Evolutionary conservation across 2,797 vertebrate species (phyloP).

Genomic region (Parambassis ranga): DNA sequence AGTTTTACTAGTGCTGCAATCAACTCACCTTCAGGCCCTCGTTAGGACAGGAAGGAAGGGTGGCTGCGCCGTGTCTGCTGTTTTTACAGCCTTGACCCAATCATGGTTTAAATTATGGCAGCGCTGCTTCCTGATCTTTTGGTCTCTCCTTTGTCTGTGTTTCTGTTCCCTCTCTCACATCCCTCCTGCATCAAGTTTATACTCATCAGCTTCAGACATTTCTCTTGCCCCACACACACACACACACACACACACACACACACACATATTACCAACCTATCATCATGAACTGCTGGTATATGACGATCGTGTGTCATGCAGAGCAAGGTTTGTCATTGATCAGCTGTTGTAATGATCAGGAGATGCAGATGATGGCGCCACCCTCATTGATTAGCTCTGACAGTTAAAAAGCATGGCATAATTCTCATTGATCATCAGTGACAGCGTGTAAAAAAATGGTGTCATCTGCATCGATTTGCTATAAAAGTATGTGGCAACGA

Average conservation of each 20-base stretch:
- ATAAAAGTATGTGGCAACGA: slow-evolving; percentile 43
- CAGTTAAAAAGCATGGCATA: slow-evolving; percentile 67
- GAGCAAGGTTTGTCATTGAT: slow-evolving; percentile 40
- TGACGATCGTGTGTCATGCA: slow-evolving; percentile 29
- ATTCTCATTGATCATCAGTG: slow-evolving; percentile 61
- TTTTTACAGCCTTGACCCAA: slow-evolving; percentile 14
- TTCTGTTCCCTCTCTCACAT: background rate
- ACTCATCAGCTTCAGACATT: background rate
- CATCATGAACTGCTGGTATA: background rate
- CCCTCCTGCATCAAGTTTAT: background rate
- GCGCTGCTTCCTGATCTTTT: slow-evolving; percentile 20
- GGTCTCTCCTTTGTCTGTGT: slow-evolving; percentile 9
- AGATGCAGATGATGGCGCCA: slow-evolving; percentile 59
- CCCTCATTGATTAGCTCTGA: slow-evolving; percentile 66
- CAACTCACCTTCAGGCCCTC: background rate
- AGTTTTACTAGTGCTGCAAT: too few relatives aligned
- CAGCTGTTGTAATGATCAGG: slow-evolving; percentile 49
- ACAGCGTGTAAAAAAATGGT: slow-evolving; percentile 52
- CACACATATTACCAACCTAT: slow-evolving; percentile 2
- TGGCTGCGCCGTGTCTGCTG: slow-evolving; percentile 23
- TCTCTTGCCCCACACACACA: too few relatives aligned
- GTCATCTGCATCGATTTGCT: slow-evolving; percentile 67
- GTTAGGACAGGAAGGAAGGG: slow-evolving; percentile 11
- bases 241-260: background rate
- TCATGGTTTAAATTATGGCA: slow-evolving; percentile 20